Evolutionary conservation across 1,140 invertebrate genomes (phyloP).

Genomic region (Rhopalosiphum maidis): DNA sequence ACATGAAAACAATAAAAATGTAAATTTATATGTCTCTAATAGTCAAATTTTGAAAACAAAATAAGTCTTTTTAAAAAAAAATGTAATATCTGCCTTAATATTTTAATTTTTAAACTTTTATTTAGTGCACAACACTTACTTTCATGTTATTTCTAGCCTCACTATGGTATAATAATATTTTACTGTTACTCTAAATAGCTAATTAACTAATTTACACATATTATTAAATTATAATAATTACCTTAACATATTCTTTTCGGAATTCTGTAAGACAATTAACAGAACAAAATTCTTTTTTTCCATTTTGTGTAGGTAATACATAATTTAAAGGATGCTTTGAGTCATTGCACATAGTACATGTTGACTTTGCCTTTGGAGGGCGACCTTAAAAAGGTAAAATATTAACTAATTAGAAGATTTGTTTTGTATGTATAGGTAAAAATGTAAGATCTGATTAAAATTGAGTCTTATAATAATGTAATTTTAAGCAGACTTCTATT

Average conservation of each 20-base stretch:
- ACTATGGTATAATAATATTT: background rate
- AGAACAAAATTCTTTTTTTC: slow-evolving; percentile 92
- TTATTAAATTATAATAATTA: slow-evolving; percentile 59
- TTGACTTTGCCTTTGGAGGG: slow-evolving; percentile 62
- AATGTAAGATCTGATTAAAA: background rate
- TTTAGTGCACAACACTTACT: too few relatives aligned
- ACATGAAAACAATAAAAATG: too few relatives aligned
- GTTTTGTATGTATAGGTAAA: background rate
- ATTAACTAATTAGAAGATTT: background rate
- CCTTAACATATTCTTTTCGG: slow-evolving; percentile 83
- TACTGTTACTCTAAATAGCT: background rate
- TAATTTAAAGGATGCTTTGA: slow-evolving; percentile 82
- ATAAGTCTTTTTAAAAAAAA: too few relatives aligned
- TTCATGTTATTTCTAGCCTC: background rate
- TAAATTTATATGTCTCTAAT: too few relatives aligned
- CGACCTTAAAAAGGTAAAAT: slow-evolving; percentile 59
- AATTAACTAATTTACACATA: background rate
- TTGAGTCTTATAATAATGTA: background rate
- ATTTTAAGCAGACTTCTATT: background rate
- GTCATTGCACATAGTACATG: slow-evolving; percentile 86
- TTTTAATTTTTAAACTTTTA: too few relatives aligned
- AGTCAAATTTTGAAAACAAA: too few relatives aligned
- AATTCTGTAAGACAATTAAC: slow-evolving; percentile 88
- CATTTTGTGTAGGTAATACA: slow-evolving; percentile 83
- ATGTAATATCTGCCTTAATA: too few relatives aligned